These are phyloP conservation scores for Metellina segmentata DNA, from an alignment of 2,888 invertebrate genomes.

Conservation along the genomic window DNA sequence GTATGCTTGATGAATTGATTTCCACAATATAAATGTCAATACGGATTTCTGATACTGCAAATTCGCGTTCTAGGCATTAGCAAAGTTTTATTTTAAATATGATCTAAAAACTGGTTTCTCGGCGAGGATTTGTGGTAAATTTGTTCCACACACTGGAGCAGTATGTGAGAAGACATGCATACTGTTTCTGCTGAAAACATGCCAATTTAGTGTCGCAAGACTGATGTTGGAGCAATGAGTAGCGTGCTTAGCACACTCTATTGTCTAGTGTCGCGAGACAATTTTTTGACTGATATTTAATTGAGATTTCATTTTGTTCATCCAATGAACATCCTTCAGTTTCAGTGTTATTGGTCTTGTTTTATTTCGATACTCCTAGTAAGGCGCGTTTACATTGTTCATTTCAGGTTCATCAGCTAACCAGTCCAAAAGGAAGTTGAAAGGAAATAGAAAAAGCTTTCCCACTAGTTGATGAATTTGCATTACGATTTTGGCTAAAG, in stretches of 20 bases:
- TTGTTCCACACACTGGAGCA: too few species aligned
- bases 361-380: not conserved
- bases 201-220: too few species aligned
- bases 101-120: too few species aligned
- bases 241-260: not conserved
- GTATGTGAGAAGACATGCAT: too few species aligned
- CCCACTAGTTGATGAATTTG: not conserved
- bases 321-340: not conserved
- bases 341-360: not conserved
- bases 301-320: not conserved
- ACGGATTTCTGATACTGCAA: too few species aligned
- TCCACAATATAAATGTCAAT: too few species aligned
- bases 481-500: not conserved
- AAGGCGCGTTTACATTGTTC: conserved; percentile 1
- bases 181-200: too few species aligned
- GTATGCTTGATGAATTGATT: too few species aligned
- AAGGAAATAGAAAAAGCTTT: not conserved
- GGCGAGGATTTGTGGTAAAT: too few species aligned
- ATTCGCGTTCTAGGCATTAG: too few species aligned
- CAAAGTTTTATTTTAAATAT: too few species aligned
- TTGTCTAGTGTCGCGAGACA: not conserved
- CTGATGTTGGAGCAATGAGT: too few species aligned
- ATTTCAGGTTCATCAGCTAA: not conserved
- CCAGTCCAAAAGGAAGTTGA: not conserved
- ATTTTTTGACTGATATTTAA: not conserved